Evolutionary conservation across 2,113 vertebrate genomes (phyloP).

Genomic region (Dipodomys ordii): DNA sequence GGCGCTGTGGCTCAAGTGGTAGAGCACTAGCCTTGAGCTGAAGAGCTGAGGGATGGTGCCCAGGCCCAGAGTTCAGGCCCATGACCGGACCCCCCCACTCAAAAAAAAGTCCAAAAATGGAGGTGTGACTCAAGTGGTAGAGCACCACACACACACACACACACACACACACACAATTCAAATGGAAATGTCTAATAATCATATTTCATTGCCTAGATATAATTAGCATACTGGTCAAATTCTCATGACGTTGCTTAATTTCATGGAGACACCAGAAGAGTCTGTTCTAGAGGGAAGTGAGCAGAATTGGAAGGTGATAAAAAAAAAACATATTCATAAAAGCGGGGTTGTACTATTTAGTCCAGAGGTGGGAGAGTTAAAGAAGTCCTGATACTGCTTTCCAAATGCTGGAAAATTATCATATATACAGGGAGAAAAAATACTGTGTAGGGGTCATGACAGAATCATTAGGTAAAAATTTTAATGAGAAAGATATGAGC

Average conservation of each 20-base stretch:
- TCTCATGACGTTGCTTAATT: neutral
- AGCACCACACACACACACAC: too few species aligned
- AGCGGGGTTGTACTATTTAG: neutral
- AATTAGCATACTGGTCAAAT: neutral
- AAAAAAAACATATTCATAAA: neutral
- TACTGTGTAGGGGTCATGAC: neutral
- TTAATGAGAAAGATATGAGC: slow-evolving; percentile 34
- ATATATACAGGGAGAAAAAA: slow-evolving; percentile 21
- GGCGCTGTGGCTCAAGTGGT: too few species aligned
- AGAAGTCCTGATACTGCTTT: neutral
- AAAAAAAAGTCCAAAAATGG: too few species aligned
- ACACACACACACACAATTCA: too few species aligned
- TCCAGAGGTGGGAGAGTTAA: neutral
- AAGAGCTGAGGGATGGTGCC: too few species aligned
- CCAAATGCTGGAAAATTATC: slow-evolving; percentile 5
- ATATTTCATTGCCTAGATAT: neutral
- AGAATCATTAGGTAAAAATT: neutral
- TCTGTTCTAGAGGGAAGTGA: neutral
- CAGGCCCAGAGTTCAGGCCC: too few species aligned
- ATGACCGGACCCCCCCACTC: too few species aligned
- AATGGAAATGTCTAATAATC: neutral
- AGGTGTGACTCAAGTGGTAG: too few species aligned
- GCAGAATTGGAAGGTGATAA: neutral
- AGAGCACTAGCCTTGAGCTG: too few species aligned
- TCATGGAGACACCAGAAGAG: neutral